Evolutionary conservation across 1,140 invertebrate genomes (phyloP).

Genomic region (Cotesia chilonis): DNA sequence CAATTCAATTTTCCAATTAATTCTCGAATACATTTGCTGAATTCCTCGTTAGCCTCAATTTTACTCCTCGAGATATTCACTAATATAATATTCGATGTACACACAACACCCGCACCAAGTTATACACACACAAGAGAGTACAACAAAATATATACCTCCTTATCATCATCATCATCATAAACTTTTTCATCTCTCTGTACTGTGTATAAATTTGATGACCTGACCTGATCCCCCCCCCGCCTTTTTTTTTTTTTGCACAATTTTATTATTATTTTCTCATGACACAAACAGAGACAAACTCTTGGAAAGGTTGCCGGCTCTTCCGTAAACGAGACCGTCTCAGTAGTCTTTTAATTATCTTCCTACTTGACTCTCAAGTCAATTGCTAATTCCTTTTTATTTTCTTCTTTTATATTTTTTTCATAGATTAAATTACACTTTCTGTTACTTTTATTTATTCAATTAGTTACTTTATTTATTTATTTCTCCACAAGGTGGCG

Average conservation of each 20-base stretch:
- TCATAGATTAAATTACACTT: not conserved
- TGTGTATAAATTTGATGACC: too few relatives aligned
- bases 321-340: not conserved
- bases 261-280: too few relatives aligned
- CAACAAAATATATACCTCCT: too few relatives aligned
- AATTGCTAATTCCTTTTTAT: slow-evolving; percentile 5
- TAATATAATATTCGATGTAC: slow-evolving; percentile 20
- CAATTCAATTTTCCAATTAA: slow-evolving; percentile 28
- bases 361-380: slow-evolving; percentile 1
- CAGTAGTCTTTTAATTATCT: slow-evolving; percentile 11
- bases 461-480: not conserved
- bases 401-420: not conserved
- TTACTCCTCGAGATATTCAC: slow-evolving; percentile 26
- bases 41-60: slow-evolving; percentile 28
- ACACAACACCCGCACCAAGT: not conserved
- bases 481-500: not conserved
- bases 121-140: too few relatives aligned
- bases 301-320: not conserved
- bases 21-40: slow-evolving; percentile 26
- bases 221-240: too few relatives aligned
- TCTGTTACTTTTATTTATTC: not conserved
- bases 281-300: too few relatives aligned
- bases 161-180: too few relatives aligned
- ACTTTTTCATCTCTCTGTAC: too few relatives aligned
- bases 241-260: too few relatives aligned